Percentiles rank a stretch among this genome's conserved stretches.
Conservation (phyloP, 2,113 vertebrate species). For the Urocynchramus pylzowi region DNA sequence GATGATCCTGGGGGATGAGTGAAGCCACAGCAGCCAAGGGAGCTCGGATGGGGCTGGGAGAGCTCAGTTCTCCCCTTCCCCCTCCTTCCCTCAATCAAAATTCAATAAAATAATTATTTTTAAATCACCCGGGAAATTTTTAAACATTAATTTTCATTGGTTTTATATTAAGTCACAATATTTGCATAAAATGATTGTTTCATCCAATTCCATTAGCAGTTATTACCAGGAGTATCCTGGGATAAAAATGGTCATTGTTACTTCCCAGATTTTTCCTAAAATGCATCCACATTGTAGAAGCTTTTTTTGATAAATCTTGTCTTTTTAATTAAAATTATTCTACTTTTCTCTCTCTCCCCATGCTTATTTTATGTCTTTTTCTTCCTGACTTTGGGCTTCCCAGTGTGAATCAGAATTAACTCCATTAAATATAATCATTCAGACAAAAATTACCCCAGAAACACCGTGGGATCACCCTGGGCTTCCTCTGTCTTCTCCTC, state of each 20-base stretch:
- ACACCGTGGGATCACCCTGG: background rate
- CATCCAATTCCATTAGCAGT: background rate
- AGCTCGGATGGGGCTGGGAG: background rate
- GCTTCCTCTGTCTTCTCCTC: background rate
- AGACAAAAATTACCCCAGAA: background rate
- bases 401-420: background rate
- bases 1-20: background rate
- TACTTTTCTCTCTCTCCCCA: background rate
- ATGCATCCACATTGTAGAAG: background rate
- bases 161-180: background rate
- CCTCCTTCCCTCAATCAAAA: background rate
- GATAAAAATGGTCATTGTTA: background rate
- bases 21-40: background rate
- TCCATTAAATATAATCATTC: background rate
- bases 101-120: background rate
- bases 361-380: background rate
- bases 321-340: background rate
- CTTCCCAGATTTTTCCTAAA: background rate
- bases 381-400: background rate
- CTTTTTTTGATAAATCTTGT: background rate
- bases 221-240: background rate
- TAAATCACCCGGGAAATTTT: accelerated
- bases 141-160: background rate
- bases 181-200: background rate
- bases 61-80: background rate